Evolutionary conservation across 1,140 invertebrate species (phyloP).

Genomic region (Drosophila ambigua): DNA sequence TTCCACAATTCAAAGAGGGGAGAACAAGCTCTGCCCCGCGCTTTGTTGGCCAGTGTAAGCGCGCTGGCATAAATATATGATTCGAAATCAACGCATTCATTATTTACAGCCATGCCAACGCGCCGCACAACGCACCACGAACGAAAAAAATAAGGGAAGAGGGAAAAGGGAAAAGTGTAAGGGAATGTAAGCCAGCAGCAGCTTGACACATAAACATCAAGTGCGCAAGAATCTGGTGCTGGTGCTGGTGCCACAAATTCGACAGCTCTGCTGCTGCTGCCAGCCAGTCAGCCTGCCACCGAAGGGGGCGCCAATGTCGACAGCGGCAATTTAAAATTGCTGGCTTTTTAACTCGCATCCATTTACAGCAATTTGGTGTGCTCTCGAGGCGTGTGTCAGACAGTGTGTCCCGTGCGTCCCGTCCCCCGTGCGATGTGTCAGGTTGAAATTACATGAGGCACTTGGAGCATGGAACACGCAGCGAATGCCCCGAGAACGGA

Average conservation of each 20-base stretch:
- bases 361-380: conserved; percentile 79
- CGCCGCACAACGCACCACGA: background rate
- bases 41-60: conserved; percentile 54
- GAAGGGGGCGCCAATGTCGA: conserved; percentile 59
- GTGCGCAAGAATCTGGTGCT: conserved; percentile 54
- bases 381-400: conserved; percentile 45
- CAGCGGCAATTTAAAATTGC: conserved; percentile 80
- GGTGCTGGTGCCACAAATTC: conserved; percentile 13
- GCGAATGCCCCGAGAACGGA: conserved; percentile 37
- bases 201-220: conserved; percentile 82
- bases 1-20: too few relatives aligned
- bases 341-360: conserved; percentile 82
- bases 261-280: conserved; percentile 9
- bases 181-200: conserved; percentile 64
- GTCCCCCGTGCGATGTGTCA: conserved; percentile 72
- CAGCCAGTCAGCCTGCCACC: background rate
- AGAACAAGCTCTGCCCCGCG: background rate
- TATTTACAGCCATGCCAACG: conserved; percentile 66
- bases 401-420: conserved; percentile 9
- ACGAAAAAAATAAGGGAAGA: conserved; percentile 36
- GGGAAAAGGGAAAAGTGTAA: conserved; percentile 36
- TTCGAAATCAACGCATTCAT: conserved; percentile 79
- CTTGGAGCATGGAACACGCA: conserved; percentile 57
- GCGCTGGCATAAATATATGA: conserved; percentile 70
- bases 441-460: conserved; percentile 81